Base-by-base conservation (phyloP, 2,797 vertebrate genomes). In the Heterohyrax brucei region DNA sequence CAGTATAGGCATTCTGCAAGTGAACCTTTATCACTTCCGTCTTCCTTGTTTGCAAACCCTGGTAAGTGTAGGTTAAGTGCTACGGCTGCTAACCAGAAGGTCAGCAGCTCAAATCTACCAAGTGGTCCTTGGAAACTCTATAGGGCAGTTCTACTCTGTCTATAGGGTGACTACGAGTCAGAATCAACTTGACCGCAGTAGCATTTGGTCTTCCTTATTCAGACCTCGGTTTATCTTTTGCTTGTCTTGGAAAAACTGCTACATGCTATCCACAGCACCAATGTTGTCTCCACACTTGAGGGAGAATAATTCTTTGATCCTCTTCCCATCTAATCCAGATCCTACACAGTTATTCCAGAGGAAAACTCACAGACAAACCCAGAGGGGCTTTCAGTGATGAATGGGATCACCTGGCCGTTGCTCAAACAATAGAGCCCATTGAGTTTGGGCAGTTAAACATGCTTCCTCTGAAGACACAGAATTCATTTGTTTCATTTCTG, bases 401-500 rank as follows among this genome's bases (percentile, higher is more conserved):
- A 96, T 5, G 26, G 68, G 87, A 53, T 95, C 87, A 85, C 95
- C 96, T 95, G 86, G 61, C 72, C 88, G 92, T 86, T 92, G 76
- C 78, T 91, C 70, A 87, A 96, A 96, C 95, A 96, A 97, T 79
- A 59, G 86, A 89, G 87, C 24, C 79, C 80, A 95, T 91, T 97
- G 96, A 97, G 26, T 56, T 21, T 14, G 56, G 87, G 83, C 93
- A 88, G 85, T 62, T 89, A 89, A 39, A 95, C 53, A 50, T 73
- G 68, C 75, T 96, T 94, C 86, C 82, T 94, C 62, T 33, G 72
- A 82, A 97, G 89, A 62, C 92, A 76, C 53, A 59, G 95, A 66
- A 93, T 66, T 79, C 86, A 93, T 95, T 91, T 95, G 95, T 97
- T 96, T 95, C n/a, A 91, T 95, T 98, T 97, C 97, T 79, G 94